A percentile compares a stretch with the other conserved stretches of the same genome.
Conservation (phyloP, 2,797 vertebrate species). For the Muraenolepis orangiensis region DNA sequence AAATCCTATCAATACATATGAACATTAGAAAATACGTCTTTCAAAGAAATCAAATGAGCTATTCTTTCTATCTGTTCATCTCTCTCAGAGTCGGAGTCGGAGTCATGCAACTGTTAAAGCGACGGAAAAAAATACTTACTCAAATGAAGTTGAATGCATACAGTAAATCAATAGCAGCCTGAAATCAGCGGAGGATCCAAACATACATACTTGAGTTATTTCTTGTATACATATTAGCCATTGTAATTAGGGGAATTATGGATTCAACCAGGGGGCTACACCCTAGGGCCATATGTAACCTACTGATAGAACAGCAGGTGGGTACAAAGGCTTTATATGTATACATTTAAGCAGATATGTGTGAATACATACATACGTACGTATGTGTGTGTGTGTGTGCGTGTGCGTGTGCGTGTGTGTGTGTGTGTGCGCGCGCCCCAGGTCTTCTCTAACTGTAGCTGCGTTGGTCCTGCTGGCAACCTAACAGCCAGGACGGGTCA, state of each 20-base stretch:
- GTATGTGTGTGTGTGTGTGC: background rate
- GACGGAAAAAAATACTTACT: background rate
- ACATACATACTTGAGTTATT: background rate
- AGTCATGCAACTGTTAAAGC: too few species aligned
- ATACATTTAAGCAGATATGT: background rate
- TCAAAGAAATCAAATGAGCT: background rate
- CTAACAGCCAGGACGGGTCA: constrained; percentile 76
- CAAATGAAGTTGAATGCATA: background rate
- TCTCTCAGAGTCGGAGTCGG: too few species aligned
- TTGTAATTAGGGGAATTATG: background rate
- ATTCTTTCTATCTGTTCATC: background rate
- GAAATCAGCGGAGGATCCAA: background rate
- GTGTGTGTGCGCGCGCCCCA: constrained; percentile 55
- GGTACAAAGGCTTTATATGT: background rate
- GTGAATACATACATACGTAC: background rate
- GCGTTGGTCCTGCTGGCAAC: constrained; percentile 72
- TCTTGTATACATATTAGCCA: background rate
- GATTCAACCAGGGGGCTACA: background rate
- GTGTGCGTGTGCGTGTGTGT: background rate
- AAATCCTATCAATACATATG: background rate
- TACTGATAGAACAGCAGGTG: too few species aligned
- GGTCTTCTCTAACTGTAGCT: constrained; percentile 86
- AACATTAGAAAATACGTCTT: background rate
- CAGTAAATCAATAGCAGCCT: background rate
- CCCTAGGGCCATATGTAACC: background rate